A percentile compares a stretch with the other conserved stretches of the same genome.
Conservation (phyloP, 2,888 invertebrate species). For the Coelogynopora nodosa region DNA sequence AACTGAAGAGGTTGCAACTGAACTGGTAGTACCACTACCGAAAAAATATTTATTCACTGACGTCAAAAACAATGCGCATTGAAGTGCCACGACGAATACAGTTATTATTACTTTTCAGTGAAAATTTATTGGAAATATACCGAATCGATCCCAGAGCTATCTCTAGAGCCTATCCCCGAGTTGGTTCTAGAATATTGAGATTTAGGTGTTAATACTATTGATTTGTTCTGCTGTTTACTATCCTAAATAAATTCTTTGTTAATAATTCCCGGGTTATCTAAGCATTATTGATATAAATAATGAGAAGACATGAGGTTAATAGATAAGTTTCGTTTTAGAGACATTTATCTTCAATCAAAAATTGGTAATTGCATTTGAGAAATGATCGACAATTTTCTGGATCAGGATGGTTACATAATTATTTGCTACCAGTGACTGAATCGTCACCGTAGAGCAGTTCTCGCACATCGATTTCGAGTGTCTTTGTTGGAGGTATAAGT, state of each 20-base stretch:
- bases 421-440: no score
- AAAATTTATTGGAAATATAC: slow-evolving; percentile 26
- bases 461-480: no score
- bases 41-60: no score
- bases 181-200: slow-evolving; percentile 8
- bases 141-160: slow-evolving; percentile 24
- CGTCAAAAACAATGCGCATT: slow-evolving; percentile 13
- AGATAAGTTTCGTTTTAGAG: no score
- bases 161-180: neutral
- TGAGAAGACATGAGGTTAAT: no score
- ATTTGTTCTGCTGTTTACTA: slow-evolving; percentile 11
- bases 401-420: no score
- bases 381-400: no score
- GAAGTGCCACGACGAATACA: neutral
- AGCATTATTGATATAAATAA: slow-evolving; percentile 3
- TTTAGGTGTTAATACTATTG: neutral
- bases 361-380: no score
- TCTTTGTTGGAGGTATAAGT: no score
- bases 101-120: slow-evolving; percentile 29
- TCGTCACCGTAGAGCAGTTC: no score
- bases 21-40: no score
- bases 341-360: no score
- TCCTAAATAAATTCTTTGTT: neutral
- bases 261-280: slow-evolving; percentile 15
- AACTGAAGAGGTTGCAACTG: neutral